Conservation (phyloP, 2,888 invertebrate species). For the Eupithecia abbreviata region DNA sequence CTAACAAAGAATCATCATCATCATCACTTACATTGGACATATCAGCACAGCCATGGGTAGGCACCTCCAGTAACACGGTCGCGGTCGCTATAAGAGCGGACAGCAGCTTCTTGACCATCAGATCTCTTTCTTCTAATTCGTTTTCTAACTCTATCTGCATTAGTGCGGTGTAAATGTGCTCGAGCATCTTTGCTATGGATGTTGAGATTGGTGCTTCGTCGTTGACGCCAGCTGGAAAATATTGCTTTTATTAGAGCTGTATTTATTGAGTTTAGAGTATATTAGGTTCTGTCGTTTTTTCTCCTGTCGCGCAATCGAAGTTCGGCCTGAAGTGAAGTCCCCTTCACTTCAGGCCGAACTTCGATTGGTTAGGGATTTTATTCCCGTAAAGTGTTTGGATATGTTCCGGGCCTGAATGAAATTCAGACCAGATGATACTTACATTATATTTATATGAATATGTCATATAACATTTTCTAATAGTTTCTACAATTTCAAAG, state of each 20-base stretch:
- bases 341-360: no score
- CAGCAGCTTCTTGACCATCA: conserved; percentile 54
- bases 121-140: conserved; percentile 55
- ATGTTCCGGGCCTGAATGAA: no score
- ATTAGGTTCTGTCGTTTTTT: no score
- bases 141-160: conserved; percentile 55
- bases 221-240: conserved; percentile 52
- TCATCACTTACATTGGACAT: conserved; percentile 57
- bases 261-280: background rate
- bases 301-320: no score
- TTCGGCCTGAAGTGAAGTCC: no score
- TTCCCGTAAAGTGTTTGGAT: no score
- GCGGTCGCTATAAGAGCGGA: conserved; percentile 55
- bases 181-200: conserved; percentile 61
- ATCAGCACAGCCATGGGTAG: conserved; percentile 51
- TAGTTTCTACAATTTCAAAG: no score
- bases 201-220: conserved; percentile 51
- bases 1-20: no score
- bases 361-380: no score
- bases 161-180: conserved; percentile 57
- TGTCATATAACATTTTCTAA: no score
- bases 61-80: conserved; percentile 57
- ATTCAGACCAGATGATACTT: no score
- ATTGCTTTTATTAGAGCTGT: background rate
- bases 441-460: no score